Percentiles rank a stretch among this genome's conserved stretches.
Evolutionary conservation across 2,113 vertebrate species (phyloP).

Genomic region (Peromyscus californicus): DNA sequence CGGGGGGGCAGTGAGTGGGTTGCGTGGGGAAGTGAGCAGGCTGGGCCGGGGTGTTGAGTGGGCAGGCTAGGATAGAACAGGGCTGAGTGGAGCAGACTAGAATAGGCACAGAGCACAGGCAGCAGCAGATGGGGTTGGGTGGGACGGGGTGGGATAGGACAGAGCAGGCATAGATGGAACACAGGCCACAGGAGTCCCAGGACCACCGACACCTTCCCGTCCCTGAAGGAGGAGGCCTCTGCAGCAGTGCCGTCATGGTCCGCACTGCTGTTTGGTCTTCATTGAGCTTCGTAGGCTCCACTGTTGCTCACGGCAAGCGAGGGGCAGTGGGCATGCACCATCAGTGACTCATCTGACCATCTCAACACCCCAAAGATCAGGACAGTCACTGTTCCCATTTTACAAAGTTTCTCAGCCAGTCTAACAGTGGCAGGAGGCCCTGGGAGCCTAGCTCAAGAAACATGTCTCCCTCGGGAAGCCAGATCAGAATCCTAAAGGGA

Average conservation of each 20-base stretch:
- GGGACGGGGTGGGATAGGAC: neutral
- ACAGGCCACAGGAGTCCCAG: neutral
- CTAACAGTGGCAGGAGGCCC: neutral
- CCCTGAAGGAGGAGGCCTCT: neutral
- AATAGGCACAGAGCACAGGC: neutral
- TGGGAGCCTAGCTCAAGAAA: neutral
- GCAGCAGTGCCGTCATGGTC: rapidly evolving
- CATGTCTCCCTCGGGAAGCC: neutral
- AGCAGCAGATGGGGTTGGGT: neutral
- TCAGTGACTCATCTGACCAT: neutral
- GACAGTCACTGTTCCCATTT: neutral
- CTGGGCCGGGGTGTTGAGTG: neutral
- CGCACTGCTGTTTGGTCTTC: neutral
- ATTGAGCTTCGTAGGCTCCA: neutral
- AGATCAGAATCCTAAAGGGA: neutral
- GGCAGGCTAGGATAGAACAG: neutral
- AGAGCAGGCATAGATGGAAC: neutral
- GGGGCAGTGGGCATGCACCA: neutral
- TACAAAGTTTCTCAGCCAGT: neutral
- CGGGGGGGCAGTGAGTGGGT: too few relatives aligned
- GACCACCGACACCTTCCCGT: neutral
- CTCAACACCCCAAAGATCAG: neutral
- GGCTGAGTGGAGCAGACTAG: neutral
- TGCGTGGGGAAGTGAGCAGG: neutral
- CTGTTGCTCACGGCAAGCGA: rapidly evolving